Evolutionary conservation across 2,888 invertebrate genomes (phyloP).

Genomic region (Eugnorisma glareosa): DNA sequence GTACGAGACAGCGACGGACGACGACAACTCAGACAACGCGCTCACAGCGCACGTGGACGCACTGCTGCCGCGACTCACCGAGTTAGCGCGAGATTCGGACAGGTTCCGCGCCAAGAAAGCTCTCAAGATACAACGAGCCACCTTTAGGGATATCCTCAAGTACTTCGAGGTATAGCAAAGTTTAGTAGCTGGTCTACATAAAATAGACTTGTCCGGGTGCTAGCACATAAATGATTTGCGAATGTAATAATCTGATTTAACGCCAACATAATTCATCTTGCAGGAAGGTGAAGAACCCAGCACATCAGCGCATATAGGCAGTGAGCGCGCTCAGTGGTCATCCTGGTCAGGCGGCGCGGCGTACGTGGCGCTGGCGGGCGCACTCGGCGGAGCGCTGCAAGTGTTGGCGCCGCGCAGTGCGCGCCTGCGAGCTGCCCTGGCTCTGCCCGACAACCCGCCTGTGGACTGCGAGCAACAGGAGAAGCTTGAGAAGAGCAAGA

Average conservation of each 20-base stretch:
- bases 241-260: background rate
- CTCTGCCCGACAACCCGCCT: slow-evolving; percentile 90
- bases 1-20: slow-evolving; percentile 90
- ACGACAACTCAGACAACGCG: background rate
- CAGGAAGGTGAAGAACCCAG: slow-evolving; percentile 8
- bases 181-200: too few relatives aligned
- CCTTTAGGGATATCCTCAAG: too few relatives aligned
- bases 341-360: slow-evolving; percentile 95
- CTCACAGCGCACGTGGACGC: background rate
- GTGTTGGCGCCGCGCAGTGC: slow-evolving; percentile 93
- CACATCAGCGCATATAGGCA: slow-evolving; percentile 91
- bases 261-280: background rate
- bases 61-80: slow-evolving; percentile 94
- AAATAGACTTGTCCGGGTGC: background rate
- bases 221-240: background rate
- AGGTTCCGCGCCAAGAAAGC: slow-evolving; percentile 91
- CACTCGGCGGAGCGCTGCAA: slow-evolving; percentile 92
- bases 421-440: slow-evolving; percentile 91
- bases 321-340: slow-evolving; percentile 93
- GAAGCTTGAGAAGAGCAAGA: slow-evolving; percentile 88
- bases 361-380: slow-evolving; percentile 87
- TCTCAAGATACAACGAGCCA: too few relatives aligned
- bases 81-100: slow-evolving; percentile 97
- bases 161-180: too few relatives aligned
- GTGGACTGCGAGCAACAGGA: slow-evolving; percentile 74